Evolutionary conservation across 2,113 vertebrate species (phyloP).

Genomic region (Neofelis nebulosa): DNA sequence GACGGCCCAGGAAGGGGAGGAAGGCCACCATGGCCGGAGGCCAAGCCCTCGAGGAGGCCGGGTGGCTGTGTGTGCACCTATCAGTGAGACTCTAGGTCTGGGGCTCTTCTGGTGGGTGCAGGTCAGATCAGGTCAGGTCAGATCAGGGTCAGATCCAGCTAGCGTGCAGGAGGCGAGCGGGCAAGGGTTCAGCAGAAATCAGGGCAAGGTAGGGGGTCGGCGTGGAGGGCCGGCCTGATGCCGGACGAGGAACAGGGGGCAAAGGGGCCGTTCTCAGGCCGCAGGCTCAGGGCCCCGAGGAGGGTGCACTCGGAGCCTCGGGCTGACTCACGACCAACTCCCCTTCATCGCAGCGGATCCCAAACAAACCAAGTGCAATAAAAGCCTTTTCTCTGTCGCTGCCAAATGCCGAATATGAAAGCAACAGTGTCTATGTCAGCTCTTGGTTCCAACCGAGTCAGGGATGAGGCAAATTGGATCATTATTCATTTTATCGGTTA

Average conservation of each 20-base stretch:
- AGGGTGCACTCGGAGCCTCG: accelerated
- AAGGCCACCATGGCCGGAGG: accelerated
- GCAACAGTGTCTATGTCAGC: neutral
- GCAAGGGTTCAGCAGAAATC: no score
- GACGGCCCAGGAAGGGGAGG: accelerated
- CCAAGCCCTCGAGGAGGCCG: accelerated
- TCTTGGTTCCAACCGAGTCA: accelerated
- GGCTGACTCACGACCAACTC: neutral
- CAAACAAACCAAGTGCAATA: neutral
- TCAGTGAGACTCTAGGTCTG: accelerated
- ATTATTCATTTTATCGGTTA: constrained; percentile 23
- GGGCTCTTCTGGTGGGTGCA: neutral
- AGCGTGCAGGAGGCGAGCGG: accelerated
- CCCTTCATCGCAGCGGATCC: no score
- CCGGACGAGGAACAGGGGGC: accelerated
- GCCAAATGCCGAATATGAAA: accelerated
- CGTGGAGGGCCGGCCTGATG: accelerated
- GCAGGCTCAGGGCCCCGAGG: neutral
- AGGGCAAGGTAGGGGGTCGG: accelerated
- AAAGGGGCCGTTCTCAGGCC: no score
- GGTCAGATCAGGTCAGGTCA: neutral
- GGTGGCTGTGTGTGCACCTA: accelerated
- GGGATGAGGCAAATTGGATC: neutral
- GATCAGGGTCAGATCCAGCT: neutral
- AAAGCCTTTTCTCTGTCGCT: neutral